Conservation (phyloP, 2,113 vertebrate genomes). For the Grammomys surdaster region DNA sequence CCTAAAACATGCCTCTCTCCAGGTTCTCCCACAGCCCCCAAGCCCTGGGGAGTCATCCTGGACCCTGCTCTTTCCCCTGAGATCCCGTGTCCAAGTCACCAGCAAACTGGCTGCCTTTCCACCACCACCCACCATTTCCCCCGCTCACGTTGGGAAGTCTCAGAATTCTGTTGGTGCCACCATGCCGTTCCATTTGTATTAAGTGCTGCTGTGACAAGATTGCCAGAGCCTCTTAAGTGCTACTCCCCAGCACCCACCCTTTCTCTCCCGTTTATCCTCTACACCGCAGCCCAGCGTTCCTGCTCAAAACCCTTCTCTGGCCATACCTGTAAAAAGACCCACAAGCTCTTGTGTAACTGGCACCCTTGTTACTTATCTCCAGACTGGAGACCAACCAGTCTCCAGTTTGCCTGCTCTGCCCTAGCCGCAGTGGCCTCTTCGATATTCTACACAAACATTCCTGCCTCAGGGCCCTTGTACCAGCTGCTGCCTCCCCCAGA, state of each 20-base stretch:
- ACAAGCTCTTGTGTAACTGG: neutral
- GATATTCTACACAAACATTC: rapidly evolving
- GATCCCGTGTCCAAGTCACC: neutral
- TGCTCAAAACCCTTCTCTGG: neutral
- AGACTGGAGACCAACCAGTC: too few relatives aligned
- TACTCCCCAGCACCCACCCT: neutral
- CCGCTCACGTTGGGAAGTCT: neutral
- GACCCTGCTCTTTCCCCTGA: neutral
- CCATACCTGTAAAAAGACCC: neutral
- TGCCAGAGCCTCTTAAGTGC: neutral
- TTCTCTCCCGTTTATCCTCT: neutral
- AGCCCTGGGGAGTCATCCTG: neutral
- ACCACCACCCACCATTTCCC: neutral
- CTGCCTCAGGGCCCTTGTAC: neutral
- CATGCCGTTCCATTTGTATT: slow-evolving; percentile 5
- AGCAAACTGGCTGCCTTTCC: neutral
- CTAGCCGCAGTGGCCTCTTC: neutral
- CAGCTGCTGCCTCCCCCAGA: neutral
- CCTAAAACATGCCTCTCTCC: neutral
- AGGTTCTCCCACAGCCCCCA: neutral
- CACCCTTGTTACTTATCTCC: too few relatives aligned
- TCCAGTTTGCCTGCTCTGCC: neutral
- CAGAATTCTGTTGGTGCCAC: neutral
- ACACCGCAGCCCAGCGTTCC: neutral
- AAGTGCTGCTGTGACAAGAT: neutral